These are phyloP conservation scores for Diuraphis noxia DNA, from an alignment of 1,140 invertebrate species.

Conservation along the genomic window DNA sequence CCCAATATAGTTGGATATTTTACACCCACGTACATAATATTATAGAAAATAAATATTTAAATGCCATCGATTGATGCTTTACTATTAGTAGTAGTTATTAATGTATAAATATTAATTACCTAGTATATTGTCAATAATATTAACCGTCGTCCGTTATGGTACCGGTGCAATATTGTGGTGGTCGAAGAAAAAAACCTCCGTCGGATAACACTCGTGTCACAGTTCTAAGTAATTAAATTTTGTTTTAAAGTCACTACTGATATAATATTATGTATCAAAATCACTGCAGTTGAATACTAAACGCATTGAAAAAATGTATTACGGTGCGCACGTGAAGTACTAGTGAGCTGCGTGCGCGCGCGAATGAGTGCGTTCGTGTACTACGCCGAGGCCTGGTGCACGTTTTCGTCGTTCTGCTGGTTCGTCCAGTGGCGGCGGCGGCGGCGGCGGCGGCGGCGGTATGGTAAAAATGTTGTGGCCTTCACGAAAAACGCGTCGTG, in stretches of 20 bases:
- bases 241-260: not conserved
- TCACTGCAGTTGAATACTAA: not conserved
- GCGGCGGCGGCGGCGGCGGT: no score
- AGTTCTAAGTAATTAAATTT: not conserved
- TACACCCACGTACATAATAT: not conserved
- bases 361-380: not conserved
- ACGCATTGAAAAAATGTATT: not conserved
- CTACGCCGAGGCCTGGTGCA: not conserved
- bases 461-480: constrained; percentile 23
- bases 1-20: not conserved
- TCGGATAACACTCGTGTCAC: not conserved
- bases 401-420: not conserved
- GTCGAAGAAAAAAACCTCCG: not conserved
- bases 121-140: not conserved
- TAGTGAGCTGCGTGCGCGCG: not conserved
- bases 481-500: constrained; percentile 11
- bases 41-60: not conserved
- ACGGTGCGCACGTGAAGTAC: not conserved
- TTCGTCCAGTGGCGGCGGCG: not conserved
- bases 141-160: not conserved
- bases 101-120: not conserved
- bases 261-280: not conserved
- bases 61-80: not conserved
- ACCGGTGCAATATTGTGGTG: not conserved
- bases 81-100: no score